Evolutionary conservation across 2,797 vertebrate species (phyloP).

Genomic region (Sebastolobus altivelis): DNA sequence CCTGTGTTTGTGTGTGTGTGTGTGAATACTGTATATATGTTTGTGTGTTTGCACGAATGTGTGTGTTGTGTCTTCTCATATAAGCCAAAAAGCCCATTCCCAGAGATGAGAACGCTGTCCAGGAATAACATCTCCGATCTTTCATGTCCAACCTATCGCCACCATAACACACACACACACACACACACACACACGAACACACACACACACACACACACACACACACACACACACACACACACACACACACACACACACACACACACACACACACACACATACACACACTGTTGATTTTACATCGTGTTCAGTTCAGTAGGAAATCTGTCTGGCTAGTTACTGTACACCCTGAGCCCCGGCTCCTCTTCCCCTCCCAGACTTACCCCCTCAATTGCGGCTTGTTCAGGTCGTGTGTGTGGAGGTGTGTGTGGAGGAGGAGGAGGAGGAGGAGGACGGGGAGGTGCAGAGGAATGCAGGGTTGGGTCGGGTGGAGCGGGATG

Average conservation of each 20-base stretch:
- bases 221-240: conserved; percentile 35
- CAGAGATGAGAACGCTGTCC: conserved; percentile 59
- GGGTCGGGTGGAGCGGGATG: conserved; percentile 64
- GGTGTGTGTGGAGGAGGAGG: conserved; percentile 35
- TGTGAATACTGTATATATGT: conserved; percentile 23
- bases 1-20: conserved; percentile 12
- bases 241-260: conserved; percentile 36
- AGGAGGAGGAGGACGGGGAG: conserved; percentile 39
- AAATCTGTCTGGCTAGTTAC: conserved; percentile 70
- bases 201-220: conserved; percentile 25
- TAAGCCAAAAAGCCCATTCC: conserved; percentile 43
- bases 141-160: conserved; percentile 60
- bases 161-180: conserved; percentile 32
- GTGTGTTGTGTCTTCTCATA: conserved; percentile 44
- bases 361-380: conserved; percentile 48
- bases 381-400: conserved; percentile 78
- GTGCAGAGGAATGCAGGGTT: conserved; percentile 74
- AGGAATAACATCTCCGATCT: conserved; percentile 70
- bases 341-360: conserved; percentile 57
- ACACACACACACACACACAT: conserved; percentile 20
- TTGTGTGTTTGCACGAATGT: conserved; percentile 26
- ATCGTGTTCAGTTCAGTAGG: conserved; percentile 59
- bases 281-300: conserved; percentile 50
- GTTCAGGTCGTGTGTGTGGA: conserved; percentile 61
- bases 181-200: conserved; percentile 18